Evolutionary conservation across 2,113 vertebrate genomes (phyloP).

Genomic region (Antennarius striatus): DNA sequence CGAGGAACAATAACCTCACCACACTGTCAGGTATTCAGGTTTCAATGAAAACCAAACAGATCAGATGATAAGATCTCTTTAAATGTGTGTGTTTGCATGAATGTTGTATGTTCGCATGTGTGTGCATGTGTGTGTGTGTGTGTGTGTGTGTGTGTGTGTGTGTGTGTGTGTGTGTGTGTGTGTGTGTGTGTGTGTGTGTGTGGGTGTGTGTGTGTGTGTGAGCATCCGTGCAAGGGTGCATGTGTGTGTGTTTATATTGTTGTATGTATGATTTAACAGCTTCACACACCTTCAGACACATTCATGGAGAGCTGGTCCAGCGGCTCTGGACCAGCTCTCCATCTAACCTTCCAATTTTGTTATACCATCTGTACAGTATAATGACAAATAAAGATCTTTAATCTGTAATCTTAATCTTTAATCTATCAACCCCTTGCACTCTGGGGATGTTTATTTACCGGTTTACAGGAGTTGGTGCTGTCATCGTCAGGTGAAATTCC

Average conservation of each 20-base stretch:
- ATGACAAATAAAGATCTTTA: too few relatives aligned
- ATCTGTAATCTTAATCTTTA: too few relatives aligned
- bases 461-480: conserved; percentile 10
- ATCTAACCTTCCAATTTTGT: too few relatives aligned
- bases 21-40: conserved; percentile 62
- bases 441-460: conserved; percentile 31
- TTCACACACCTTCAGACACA: neutral
- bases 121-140: neutral
- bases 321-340: too few relatives aligned
- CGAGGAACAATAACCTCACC: conserved; percentile 66
- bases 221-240: neutral
- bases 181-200: neutral
- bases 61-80: conserved; percentile 20
- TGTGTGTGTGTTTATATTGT: neutral
- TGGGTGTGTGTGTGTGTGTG: neutral
- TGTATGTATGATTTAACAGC: conserved; percentile 14
- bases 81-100: neutral
- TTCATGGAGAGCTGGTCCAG: too few relatives aligned
- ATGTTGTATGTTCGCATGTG: neutral
- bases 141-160: neutral
- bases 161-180: conserved; percentile 1
- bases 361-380: too few relatives aligned
- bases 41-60: conserved; percentile 56
- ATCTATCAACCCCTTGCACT: conserved; percentile 1
- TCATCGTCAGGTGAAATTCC: conserved; percentile 24